A percentile compares a stretch with the other conserved stretches of the same genome.
Evolutionary conservation across 2,113 vertebrate species (phyloP).

Genomic region (Uropsilus gracilis): DNA sequence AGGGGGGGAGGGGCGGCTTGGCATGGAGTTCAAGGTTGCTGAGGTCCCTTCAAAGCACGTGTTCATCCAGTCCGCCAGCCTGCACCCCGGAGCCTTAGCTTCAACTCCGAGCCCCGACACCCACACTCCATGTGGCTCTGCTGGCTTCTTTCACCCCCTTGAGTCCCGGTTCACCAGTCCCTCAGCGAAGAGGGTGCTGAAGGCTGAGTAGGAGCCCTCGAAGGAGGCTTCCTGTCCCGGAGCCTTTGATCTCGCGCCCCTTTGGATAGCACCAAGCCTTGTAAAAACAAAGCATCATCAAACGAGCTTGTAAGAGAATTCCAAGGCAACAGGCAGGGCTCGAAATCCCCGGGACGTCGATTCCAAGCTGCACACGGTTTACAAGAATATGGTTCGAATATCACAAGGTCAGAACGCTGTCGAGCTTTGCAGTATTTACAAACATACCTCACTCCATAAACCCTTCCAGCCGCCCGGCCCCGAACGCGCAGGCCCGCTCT

Average conservation of each 20-base stretch:
- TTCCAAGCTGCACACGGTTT: constrained; percentile 64
- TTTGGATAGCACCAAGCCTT: constrained; percentile 54
- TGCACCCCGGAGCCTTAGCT: not conserved
- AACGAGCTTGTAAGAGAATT: constrained; percentile 56
- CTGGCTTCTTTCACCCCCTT: not conserved
- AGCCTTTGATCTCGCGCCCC: constrained; percentile 50
- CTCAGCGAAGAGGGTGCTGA: not conserved
- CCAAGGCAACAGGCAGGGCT: constrained; percentile 27
- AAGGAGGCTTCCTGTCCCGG: not conserved
- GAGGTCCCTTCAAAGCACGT: rapidly evolving
- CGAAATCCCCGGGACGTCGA: constrained; percentile 63
- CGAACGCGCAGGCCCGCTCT: constrained; percentile 41
- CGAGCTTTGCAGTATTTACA: constrained; percentile 73
- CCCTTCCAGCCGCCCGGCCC: not conserved
- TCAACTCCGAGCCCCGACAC: not conserved
- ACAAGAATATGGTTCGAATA: constrained; percentile 75
- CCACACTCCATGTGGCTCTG: not conserved
- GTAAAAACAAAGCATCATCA: constrained; percentile 53
- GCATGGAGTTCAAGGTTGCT: not conserved
- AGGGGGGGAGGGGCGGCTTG: too few relatives aligned
- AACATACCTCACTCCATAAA: constrained; percentile 68
- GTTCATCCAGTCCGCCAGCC: not conserved
- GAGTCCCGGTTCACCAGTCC: not conserved
- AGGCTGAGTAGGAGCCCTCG: not conserved
- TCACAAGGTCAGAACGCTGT: constrained; percentile 73